Evolutionary conservation across 2,888 invertebrate genomes (phyloP).

Genomic region (Brachyptera risi): DNA sequence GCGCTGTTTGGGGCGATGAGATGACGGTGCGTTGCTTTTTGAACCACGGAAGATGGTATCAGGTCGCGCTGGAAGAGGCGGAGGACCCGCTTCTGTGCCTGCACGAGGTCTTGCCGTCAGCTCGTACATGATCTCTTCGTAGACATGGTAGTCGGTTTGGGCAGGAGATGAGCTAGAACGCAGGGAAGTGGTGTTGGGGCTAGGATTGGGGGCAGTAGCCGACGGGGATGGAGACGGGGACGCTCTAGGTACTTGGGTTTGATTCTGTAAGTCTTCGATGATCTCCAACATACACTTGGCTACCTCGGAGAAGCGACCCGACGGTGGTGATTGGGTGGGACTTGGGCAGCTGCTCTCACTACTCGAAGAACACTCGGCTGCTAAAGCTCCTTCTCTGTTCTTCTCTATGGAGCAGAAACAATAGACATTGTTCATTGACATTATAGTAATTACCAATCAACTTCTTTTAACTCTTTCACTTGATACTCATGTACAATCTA

Average conservation of each 20-base stretch:
- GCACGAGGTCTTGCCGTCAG: constrained; percentile 28
- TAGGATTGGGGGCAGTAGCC: constrained; percentile 28
- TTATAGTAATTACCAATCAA: not conserved
- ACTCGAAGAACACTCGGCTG: constrained; percentile 31
- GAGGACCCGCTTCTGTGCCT: constrained; percentile 33
- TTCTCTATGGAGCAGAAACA: constrained; percentile 23
- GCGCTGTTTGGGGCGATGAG: constrained; percentile 38
- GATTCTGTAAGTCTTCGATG: constrained; percentile 40
- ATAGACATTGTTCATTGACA: not conserved
- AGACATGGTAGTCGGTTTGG: constrained; percentile 39
- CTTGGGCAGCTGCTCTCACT: constrained; percentile 33
- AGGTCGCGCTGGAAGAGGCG: constrained; percentile 37
- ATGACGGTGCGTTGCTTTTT: not conserved
- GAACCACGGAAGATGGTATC: constrained; percentile 29
- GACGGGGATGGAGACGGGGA: constrained; percentile 28
- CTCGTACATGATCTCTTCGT: constrained; percentile 41
- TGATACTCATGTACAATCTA: no score
- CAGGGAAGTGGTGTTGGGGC: constrained; percentile 23
- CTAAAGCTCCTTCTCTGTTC: constrained; percentile 18
- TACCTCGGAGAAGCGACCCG: constrained; percentile 39
- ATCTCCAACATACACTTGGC: constrained; percentile 41
- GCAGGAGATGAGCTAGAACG: constrained; percentile 15
- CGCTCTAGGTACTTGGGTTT: constrained; percentile 28
- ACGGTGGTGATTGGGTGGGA: constrained; percentile 17
- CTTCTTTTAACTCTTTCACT: no score